Conservation (phyloP, 2,797 vertebrate species). For the Myripristis murdjan region DNA sequence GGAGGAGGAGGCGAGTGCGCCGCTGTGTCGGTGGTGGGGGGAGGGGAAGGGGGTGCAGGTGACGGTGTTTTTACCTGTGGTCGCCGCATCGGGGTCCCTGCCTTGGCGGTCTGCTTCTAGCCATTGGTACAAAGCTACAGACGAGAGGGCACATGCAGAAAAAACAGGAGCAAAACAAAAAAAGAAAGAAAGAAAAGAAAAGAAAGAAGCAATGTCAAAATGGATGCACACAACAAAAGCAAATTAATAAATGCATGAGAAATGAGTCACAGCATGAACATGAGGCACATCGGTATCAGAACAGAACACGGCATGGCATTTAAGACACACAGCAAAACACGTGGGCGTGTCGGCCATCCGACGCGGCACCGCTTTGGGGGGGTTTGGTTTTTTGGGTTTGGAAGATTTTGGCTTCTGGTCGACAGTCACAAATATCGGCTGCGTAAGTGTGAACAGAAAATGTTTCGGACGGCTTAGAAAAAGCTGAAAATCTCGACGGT, state of each 20-base stretch:
- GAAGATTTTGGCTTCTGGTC: too few species aligned
- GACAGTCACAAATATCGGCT: too few species aligned
- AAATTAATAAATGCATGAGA: slow-evolving; percentile 59
- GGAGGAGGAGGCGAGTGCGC: slow-evolving; percentile 11
- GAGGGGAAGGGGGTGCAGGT: slow-evolving; percentile 1
- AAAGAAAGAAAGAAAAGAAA: slow-evolving; percentile 81
- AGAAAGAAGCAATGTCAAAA: slow-evolving; percentile 79
- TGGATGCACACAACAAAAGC: slow-evolving; percentile 80
- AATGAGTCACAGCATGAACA: slow-evolving; percentile 54
- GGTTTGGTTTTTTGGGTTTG: too few species aligned
- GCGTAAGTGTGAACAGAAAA: too few species aligned
- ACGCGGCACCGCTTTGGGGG: too few species aligned
- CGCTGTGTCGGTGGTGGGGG: background rate
- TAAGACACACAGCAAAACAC: slow-evolving; percentile 10
- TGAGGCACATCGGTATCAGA: slow-evolving; percentile 14
- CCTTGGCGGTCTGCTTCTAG: slow-evolving; percentile 95
- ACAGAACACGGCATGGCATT: slow-evolving; percentile 30
- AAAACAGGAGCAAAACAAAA: slow-evolving; percentile 68
- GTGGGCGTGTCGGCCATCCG: background rate
- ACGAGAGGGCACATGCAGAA: slow-evolving; percentile 85
- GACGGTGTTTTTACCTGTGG: slow-evolving; percentile 90
- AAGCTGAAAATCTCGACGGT: too few species aligned
- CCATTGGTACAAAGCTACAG: slow-evolving; percentile 95
- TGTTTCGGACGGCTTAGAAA: too few species aligned
- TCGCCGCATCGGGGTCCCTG: slow-evolving; percentile 89